Percentiles rank a stretch among this genome's conserved stretches.
These are phyloP conservation scores for Hormiphora californensis DNA, from an alignment of 37 sponge, comb jelly and placozoan genomes.

Conservation along the genomic window DNA sequence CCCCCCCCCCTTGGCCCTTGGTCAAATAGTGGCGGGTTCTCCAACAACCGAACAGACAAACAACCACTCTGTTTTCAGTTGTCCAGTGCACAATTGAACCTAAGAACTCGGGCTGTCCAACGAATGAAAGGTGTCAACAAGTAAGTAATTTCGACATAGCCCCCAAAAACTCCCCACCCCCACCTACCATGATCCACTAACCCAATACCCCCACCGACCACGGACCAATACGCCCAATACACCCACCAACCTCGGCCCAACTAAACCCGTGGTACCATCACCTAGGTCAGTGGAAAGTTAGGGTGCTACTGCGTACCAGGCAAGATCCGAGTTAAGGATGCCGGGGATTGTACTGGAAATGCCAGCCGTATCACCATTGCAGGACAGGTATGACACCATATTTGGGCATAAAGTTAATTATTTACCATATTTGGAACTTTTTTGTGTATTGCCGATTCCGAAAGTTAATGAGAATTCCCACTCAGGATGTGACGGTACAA, in stretches of 20 bases:
- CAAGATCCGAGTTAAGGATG: background rate
- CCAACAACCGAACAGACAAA: background rate
- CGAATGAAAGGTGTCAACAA: background rate
- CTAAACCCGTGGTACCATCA: background rate
- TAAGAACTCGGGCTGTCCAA: conserved; percentile 1
- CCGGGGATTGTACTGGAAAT: conserved; percentile 30
- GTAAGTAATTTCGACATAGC: background rate
- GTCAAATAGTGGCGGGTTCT: background rate
- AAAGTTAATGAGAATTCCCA: too few relatives aligned
- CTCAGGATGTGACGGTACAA: conserved; percentile 6
- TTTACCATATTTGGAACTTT: too few relatives aligned
- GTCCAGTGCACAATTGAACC: background rate
- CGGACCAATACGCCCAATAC: too few relatives aligned
- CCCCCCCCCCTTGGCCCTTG: too few relatives aligned
- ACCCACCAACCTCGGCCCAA: too few relatives aligned
- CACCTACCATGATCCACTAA: too few relatives aligned
- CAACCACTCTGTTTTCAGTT: background rate
- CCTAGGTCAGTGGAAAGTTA: background rate
- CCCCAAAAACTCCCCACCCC: background rate
- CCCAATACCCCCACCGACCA: too few relatives aligned
- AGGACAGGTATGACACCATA: too few relatives aligned
- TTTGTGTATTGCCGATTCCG: too few relatives aligned
- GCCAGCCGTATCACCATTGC: background rate
- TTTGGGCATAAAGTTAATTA: too few relatives aligned
- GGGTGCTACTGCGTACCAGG: conserved; percentile 32